These are phyloP conservation scores for Calosoma granatense DNA, from an alignment of 1,140 invertebrate genomes.

Conservation along the genomic window DNA sequence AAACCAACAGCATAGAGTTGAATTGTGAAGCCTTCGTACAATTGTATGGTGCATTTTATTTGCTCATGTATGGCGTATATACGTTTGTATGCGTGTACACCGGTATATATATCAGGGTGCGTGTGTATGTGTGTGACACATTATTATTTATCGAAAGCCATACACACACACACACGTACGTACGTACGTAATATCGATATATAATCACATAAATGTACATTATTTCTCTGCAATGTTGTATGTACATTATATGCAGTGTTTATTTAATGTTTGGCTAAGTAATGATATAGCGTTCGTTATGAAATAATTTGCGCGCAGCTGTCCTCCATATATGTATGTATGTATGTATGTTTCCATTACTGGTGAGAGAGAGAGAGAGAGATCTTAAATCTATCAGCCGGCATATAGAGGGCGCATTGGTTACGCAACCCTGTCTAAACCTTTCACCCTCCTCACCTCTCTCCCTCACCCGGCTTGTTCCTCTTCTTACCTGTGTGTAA, in stretches of 20 bases:
- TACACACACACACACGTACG: background rate
- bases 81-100: background rate
- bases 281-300: no score
- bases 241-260: no score
- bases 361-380: background rate
- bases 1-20: background rate
- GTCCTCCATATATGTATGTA: conserved; percentile 9
- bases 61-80: background rate
- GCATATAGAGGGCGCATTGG: background rate
- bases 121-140: background rate
- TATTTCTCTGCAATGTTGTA: no score
- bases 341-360: conserved; percentile 9
- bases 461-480: no score
- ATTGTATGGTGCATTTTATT: background rate
- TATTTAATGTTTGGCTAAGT: no score
- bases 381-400: background rate
- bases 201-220: no score
- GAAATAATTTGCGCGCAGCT: background rate
- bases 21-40: background rate
- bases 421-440: background rate
- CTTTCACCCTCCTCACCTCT: background rate
- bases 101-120: background rate
- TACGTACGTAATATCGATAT: background rate
- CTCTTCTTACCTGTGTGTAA: conserved; percentile 1
- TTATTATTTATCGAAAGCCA: background rate